These are phyloP conservation scores for Muricea muricata DNA, from an alignment of 92 coral and sea anemone species.

Conservation along the genomic window DNA sequence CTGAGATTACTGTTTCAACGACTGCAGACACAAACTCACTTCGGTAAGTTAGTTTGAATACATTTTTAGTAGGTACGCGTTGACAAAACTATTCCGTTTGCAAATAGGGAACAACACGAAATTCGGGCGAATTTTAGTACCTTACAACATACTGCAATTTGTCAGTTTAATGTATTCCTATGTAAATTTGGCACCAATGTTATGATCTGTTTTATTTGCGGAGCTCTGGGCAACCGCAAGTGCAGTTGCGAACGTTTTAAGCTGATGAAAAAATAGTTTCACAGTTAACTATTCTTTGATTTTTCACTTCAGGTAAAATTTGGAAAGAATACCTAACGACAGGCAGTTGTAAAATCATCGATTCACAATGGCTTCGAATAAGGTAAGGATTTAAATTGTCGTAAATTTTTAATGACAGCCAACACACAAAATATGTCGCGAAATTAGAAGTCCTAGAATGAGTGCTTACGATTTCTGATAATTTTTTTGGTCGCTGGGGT, in stretches of 20 bases:
- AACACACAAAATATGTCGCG: not conserved
- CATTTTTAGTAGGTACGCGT: not conserved
- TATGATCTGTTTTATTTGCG: not conserved
- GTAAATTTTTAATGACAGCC: not conserved
- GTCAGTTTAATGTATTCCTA: not conserved
- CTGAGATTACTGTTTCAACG: not conserved
- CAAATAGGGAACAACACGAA: not conserved
- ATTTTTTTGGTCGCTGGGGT: not conserved
- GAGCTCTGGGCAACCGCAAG: not conserved
- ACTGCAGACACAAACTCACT: not conserved
- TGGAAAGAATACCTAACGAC: not conserved
- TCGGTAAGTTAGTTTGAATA: not conserved
- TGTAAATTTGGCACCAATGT: not conserved
- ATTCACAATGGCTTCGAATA: not conserved
- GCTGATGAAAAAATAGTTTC: not conserved
- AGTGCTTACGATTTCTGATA: not conserved
- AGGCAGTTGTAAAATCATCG: not conserved
- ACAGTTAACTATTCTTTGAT: not conserved
- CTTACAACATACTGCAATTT: not conserved
- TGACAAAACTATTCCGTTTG: not conserved
- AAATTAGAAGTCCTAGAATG: not conserved
- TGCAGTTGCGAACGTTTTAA: not conserved
- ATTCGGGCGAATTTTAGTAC: not conserved
- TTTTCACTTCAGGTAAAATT: not conserved
- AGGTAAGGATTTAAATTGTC: constrained; percentile 6